phyloP scores from a whole-genome alignment of 2,113 vertebrate genomes.

The Mastomys coucha region DNA sequence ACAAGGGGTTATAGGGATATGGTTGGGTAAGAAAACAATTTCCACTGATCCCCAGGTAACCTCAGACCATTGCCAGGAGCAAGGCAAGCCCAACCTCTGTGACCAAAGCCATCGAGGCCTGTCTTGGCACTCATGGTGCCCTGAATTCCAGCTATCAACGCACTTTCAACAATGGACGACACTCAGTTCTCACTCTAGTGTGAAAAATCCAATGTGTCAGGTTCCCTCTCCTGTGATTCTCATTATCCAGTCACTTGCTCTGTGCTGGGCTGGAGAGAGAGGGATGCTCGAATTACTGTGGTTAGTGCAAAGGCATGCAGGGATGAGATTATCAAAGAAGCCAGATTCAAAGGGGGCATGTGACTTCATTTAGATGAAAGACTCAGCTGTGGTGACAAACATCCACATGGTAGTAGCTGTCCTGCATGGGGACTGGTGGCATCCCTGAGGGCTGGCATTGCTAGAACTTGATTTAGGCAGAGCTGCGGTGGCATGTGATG shows the following conservation, averaged over 20 bases:
- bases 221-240: not conserved
- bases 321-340: not conserved
- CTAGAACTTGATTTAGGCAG: not conserved
- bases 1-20: not conserved
- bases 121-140: not conserved
- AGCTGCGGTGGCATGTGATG: too few relatives aligned
- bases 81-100: not conserved
- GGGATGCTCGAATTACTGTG: not conserved
- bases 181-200: not conserved
- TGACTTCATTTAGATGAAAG: not conserved
- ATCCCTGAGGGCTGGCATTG: not conserved
- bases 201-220: not conserved
- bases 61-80: not conserved
- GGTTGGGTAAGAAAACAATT: not conserved
- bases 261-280: not conserved
- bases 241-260: not conserved
- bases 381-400: not conserved
- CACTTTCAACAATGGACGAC: not conserved
- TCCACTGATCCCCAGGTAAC: not conserved
- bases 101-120: fast-evolving
- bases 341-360: not conserved
- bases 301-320: not conserved
- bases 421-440: not conserved
- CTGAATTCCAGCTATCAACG: not conserved
- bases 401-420: not conserved